Percentiles rank a stretch among this genome's conserved stretches.
These are phyloP conservation scores for Plagodis pulveraria DNA, from an alignment of 2,888 invertebrate genomes.

Conservation along the genomic window DNA sequence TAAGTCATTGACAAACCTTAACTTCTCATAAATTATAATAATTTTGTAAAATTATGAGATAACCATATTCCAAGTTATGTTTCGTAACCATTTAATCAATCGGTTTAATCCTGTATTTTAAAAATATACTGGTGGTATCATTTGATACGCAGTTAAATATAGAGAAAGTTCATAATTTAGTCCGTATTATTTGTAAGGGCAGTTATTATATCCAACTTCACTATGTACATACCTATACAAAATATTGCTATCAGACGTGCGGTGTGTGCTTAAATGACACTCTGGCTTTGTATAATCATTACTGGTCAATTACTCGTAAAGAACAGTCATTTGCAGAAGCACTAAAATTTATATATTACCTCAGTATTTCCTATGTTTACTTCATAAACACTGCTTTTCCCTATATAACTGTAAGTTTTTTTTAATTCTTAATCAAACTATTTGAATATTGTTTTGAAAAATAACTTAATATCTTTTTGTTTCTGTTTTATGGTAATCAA, in stretches of 20 bases:
- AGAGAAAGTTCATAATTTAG: too few species aligned
- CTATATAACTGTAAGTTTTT: too few species aligned
- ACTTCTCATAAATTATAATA: background rate
- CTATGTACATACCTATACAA: background rate
- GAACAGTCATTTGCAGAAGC: constrained; percentile 6
- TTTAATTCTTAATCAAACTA: too few species aligned
- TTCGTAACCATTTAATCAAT: constrained; percentile 32
- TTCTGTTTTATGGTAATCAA: too few species aligned
- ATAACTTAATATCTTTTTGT: too few species aligned
- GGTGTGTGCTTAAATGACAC: background rate
- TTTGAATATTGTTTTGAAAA: too few species aligned
- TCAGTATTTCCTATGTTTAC: too few species aligned
- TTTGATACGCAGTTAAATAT: too few species aligned
- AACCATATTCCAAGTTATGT: constrained; percentile 27
- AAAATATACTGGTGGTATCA: too few species aligned
- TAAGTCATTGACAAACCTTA: constrained; percentile 18
- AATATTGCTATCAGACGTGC: constrained; percentile 5
- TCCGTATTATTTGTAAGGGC: too few species aligned
- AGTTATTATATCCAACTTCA: too few species aligned
- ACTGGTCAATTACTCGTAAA: background rate
- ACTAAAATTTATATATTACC: background rate
- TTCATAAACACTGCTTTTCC: too few species aligned
- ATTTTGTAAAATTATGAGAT: constrained; percentile 12
- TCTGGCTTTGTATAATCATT: constrained; percentile 3
- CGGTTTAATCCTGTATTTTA: background rate